Conservation (phyloP, 1,140 invertebrate genomes). For the Drosophila sucinea region DNA sequence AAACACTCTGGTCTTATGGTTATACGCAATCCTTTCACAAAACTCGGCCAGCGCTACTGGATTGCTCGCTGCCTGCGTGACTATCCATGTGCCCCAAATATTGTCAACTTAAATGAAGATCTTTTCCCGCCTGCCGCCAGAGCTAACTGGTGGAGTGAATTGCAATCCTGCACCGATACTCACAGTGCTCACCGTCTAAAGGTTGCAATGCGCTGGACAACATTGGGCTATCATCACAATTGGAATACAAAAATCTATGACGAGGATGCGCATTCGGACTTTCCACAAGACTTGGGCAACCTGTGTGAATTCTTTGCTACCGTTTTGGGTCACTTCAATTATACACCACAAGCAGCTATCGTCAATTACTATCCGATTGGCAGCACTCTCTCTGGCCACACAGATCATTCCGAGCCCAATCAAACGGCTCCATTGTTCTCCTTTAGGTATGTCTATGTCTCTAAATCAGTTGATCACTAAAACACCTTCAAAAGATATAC, state of each 20-base stretch:
- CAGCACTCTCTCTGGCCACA: constrained; percentile 94
- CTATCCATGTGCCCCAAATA: constrained; percentile 90
- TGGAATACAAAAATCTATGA: constrained; percentile 96
- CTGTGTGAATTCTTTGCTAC: constrained; percentile 87
- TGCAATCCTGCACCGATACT: constrained; percentile 82
- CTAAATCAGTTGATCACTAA: background rate
- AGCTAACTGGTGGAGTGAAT: constrained; percentile 82
- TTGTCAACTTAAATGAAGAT: constrained; percentile 88
- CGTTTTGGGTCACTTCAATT: constrained; percentile 86
- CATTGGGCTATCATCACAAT: constrained; percentile 97
- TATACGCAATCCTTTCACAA: constrained; percentile 93
- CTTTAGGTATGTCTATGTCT: constrained; percentile 85
- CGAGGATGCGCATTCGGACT: constrained; percentile 86
- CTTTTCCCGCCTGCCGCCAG: constrained; percentile 46
- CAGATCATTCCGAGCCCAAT: constrained; percentile 95
- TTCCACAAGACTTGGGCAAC: constrained; percentile 89
- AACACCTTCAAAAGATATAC: background rate
- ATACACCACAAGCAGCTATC: constrained; percentile 94
- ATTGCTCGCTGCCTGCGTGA: constrained; percentile 90
- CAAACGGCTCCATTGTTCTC: constrained; percentile 93
- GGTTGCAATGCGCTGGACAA: constrained; percentile 93
- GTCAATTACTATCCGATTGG: constrained; percentile 97
- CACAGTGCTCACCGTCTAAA: constrained; percentile 81
- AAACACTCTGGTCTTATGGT: constrained; percentile 89
- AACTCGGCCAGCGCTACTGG: constrained; percentile 91